Evolutionary conservation across 1,140 invertebrate genomes (phyloP), one percentile per base, ranked within the genome.

Genomic region (Colletes gigas): DNA sequence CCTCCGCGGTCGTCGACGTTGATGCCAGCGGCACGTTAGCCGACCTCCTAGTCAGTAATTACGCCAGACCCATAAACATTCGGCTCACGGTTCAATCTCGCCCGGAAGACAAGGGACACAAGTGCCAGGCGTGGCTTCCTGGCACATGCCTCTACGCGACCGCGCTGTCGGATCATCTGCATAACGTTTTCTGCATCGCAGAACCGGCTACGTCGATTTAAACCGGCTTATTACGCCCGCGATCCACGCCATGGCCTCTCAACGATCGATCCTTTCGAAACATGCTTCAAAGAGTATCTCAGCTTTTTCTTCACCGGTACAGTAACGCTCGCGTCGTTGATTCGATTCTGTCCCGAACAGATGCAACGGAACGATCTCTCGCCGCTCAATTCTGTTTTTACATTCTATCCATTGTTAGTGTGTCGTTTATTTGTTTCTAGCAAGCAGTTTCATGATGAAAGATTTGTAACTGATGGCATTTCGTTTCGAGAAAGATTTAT

Each of bases 61-160:
- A 86, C 85, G 74, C 70, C 67, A 81, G 72, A 68, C 69, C 80
- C 85, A 82, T 86, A 84, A 86, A 84, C 85, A 88, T 89, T 88
- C 83, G 79, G 73, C 80, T 81, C 78, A 82, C 75, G 78, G 74
- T 72, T 70, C 83, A 83, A 83, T 85, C 78, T 82, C 85, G 65
- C 74, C 57, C 79, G 65, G 66, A 84, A 88, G 87, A 80, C 81
- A 82, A 79, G 54, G 65, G 73, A 69, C 83, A 82, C 44, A 66
- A 79, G 76, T 73, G 63, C 76, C 63, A 82, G 81, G 44, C 76
- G 80, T 71, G 79, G 78, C 77, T 79, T 57, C 60, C 70, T 65
- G 70, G 21, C 77, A 66, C 70, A 73, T 79, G 50, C 62, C 77
- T 70, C 44, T 47, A 21, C 52, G 39, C 12, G 50, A 15, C 52